Percentiles rank a stretch among this genome's conserved stretches.
These are phyloP conservation scores for Neomonachus schauinslandi DNA, from an alignment of 2,113 vertebrate species.

Conservation along the genomic window DNA sequence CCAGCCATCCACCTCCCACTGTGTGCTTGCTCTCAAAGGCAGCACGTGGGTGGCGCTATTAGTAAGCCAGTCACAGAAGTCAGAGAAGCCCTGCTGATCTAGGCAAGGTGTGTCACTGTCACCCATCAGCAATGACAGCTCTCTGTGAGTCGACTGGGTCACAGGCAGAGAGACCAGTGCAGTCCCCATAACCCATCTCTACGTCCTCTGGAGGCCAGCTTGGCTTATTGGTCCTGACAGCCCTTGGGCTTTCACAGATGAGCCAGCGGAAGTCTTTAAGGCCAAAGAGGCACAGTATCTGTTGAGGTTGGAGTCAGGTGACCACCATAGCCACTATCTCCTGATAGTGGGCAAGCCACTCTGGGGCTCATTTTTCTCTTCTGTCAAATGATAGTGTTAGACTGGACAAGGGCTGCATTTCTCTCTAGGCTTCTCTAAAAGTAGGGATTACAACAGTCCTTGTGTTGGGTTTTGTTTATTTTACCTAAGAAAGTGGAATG, in stretches of 20 bases:
- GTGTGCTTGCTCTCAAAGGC: not conserved
- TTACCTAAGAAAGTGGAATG: conserved; percentile 14
- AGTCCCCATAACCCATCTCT: not conserved
- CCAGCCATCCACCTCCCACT: not conserved
- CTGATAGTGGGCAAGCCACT: not conserved
- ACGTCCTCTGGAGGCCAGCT: not conserved
- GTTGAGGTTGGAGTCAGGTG: not conserved
- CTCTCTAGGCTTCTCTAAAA: conserved; percentile 29
- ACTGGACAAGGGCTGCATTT: not conserved
- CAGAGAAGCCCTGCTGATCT: not conserved
- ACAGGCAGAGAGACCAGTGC: not conserved
- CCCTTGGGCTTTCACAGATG: not conserved
- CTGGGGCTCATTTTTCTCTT: not conserved
- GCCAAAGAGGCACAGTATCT: not conserved
- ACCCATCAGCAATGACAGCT: no score
- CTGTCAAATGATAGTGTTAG: not conserved
- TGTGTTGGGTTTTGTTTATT: not conserved
- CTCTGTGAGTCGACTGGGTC: not conserved
- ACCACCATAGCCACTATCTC: not conserved
- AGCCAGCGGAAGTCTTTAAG: not conserved
- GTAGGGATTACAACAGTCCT: not conserved
- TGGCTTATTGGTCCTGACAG: not conserved
- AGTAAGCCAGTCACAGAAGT: not conserved
- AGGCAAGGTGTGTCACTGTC: not conserved
- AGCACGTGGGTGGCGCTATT: not conserved